Evolutionary conservation across 2,113 vertebrate species (phyloP).

Genomic region (Sylvia atricapilla): DNA sequence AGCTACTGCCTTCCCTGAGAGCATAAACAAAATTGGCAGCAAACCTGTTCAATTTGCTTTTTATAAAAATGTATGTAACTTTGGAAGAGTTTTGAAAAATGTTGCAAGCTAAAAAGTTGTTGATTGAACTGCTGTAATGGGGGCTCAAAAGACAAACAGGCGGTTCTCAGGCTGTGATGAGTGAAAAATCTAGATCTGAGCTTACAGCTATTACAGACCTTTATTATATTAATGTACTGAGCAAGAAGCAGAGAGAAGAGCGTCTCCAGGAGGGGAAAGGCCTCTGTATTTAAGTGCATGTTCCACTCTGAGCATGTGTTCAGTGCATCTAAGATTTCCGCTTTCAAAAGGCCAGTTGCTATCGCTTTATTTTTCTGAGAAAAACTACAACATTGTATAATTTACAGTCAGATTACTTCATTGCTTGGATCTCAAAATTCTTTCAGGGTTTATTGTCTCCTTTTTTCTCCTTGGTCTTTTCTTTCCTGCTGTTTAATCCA

Average conservation of each 20-base stretch:
- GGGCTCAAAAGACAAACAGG: neutral
- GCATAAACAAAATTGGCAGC: neutral
- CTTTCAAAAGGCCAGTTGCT: neutral
- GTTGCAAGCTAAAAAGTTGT: neutral
- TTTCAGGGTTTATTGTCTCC: neutral
- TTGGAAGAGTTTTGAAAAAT: neutral
- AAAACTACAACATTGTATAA: neutral
- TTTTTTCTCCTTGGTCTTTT: neutral
- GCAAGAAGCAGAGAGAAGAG: neutral
- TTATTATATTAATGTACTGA: neutral
- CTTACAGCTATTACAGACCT: neutral
- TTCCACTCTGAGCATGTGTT: neutral
- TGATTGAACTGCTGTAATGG: neutral
- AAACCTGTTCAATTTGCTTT: neutral
- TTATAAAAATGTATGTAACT: neutral
- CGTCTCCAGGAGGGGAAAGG: neutral
- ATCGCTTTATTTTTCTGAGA: neutral
- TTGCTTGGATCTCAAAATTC: neutral
- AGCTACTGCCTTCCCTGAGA: neutral
- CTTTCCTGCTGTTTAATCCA: neutral
- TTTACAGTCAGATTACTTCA: neutral
- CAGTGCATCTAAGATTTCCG: neutral
- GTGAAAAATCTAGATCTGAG: neutral
- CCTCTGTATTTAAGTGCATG: neutral
- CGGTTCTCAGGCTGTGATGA: neutral